Percentiles rank a stretch among this genome's conserved stretches.
These are phyloP conservation scores for Acronicta aceris DNA, from an alignment of 2,888 invertebrate species.

Conservation along the genomic window DNA sequence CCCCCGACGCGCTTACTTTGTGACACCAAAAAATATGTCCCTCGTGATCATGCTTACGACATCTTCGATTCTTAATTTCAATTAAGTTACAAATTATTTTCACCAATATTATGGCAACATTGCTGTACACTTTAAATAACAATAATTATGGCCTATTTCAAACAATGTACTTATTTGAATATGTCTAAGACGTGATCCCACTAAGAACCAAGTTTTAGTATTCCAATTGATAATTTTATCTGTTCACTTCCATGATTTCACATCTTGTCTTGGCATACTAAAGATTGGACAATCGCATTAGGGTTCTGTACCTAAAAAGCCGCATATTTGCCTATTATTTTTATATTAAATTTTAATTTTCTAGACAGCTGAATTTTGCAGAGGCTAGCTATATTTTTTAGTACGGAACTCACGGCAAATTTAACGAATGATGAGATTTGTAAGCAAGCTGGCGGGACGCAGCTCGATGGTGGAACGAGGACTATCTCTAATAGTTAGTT, in stretches of 20 bases:
- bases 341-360: slow-evolving; percentile 34
- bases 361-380: slow-evolving; percentile 31
- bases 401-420: slow-evolving; percentile 57
- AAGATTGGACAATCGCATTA: slow-evolving; percentile 51
- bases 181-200: slow-evolving; percentile 64
- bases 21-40: slow-evolving; percentile 58
- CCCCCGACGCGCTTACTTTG: slow-evolving; percentile 58
- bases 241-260: slow-evolving; percentile 34
- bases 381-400: slow-evolving; percentile 52
- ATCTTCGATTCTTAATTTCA: slow-evolving; percentile 47
- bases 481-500: slow-evolving; percentile 75
- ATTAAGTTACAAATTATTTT: slow-evolving; percentile 45
- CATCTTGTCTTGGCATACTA: slow-evolving; percentile 48
- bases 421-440: slow-evolving; percentile 44
- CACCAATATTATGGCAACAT: slow-evolving; percentile 60
- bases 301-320: slow-evolving; percentile 56
- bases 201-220: slow-evolving; percentile 60
- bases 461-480: slow-evolving; percentile 58
- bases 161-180: slow-evolving; percentile 42
- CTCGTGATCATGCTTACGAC: slow-evolving; percentile 68
- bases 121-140: slow-evolving; percentile 59
- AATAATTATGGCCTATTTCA: slow-evolving; percentile 64
- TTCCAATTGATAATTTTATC: slow-evolving; percentile 31
- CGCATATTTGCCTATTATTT: slow-evolving; percentile 46
- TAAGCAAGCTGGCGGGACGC: slow-evolving; percentile 60